A percentile compares a stretch with the other conserved stretches of the same genome.
Evolutionary conservation across 2,113 vertebrate genomes (phyloP).

Genomic region (Hucho hucho): DNA sequence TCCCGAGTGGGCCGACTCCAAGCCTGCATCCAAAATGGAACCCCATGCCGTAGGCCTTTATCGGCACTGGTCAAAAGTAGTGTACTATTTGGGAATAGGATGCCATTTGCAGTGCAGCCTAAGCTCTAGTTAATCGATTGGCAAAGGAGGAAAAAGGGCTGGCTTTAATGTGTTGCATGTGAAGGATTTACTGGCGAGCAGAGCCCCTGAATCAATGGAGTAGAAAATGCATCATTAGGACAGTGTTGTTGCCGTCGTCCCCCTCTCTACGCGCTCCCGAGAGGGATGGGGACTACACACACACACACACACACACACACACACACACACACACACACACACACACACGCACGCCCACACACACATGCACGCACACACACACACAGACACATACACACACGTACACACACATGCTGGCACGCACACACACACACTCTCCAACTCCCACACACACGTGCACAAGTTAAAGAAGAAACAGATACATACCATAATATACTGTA

Average conservation of each 20-base stretch:
- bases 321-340: background rate
- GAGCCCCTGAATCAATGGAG: constrained; percentile 76
- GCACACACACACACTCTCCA: no score
- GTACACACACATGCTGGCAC: no score
- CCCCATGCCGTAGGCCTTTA: no score
- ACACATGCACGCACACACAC: background rate
- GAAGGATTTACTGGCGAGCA: constrained; percentile 78
- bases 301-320: constrained; percentile 18
- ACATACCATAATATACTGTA: no score
- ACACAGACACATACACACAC: no score
- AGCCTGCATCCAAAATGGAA: no score
- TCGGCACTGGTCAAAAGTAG: background rate
- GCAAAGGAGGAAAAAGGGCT: constrained; percentile 68
- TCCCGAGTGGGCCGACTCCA: no score
- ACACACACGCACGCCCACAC: background rate
- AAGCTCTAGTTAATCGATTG: constrained; percentile 75
- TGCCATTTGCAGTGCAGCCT: constrained; percentile 63
- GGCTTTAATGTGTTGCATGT: constrained; percentile 78
- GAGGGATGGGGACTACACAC: constrained; percentile 23
- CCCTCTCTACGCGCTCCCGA: background rate
- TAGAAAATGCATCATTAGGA: constrained; percentile 80
- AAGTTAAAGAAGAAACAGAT: background rate
- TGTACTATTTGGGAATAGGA: constrained; percentile 50
- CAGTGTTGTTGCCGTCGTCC: constrained; percentile 42
- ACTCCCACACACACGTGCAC: background rate